These are phyloP conservation scores for Triops longicaudatus DNA, from an alignment of 1,140 invertebrate genomes.

Conservation along the genomic window DNA sequence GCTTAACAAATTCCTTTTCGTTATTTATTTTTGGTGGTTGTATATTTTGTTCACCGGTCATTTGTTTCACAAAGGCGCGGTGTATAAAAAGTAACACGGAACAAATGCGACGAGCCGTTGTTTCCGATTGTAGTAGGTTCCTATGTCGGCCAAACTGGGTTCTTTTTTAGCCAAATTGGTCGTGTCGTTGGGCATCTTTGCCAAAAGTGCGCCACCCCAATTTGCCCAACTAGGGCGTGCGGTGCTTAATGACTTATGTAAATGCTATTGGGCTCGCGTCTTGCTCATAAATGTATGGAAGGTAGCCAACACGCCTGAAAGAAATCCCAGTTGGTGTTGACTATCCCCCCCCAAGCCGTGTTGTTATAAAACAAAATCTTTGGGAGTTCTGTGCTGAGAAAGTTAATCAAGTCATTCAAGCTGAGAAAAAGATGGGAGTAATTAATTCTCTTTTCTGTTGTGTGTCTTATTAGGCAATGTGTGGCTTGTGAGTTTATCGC, in stretches of 20 bases:
- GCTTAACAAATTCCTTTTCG: too few species aligned
- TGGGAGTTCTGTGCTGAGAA: not conserved
- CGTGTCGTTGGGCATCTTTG: not conserved
- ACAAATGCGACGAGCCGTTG: not conserved
- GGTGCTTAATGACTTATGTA: constrained; percentile 2
- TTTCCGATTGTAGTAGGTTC: not conserved
- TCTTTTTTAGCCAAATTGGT: not conserved
- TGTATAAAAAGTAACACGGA: not conserved
- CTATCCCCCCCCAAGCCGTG: not conserved
- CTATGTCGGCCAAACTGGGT: not conserved
- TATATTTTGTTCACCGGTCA: not conserved
- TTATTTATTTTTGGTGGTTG: not conserved
- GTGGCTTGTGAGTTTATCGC: constrained; percentile 64
- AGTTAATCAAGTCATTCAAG: not conserved
- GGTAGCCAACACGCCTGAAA: constrained; percentile 1
- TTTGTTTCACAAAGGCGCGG: not conserved
- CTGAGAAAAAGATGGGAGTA: not conserved
- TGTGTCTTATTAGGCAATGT: constrained; percentile 56
- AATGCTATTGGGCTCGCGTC: not conserved
- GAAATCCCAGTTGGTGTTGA: not conserved
- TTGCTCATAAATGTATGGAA: constrained; percentile 1
- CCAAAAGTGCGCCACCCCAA: not conserved
- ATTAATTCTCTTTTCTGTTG: constrained; percentile 19
- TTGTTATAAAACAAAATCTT: not conserved
- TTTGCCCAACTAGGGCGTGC: not conserved